Percentiles rank a stretch among this genome's conserved stretches.
Evolutionary conservation across 2,888 invertebrate genomes (phyloP).

Genomic region (Nemapogon koenigi): DNA sequence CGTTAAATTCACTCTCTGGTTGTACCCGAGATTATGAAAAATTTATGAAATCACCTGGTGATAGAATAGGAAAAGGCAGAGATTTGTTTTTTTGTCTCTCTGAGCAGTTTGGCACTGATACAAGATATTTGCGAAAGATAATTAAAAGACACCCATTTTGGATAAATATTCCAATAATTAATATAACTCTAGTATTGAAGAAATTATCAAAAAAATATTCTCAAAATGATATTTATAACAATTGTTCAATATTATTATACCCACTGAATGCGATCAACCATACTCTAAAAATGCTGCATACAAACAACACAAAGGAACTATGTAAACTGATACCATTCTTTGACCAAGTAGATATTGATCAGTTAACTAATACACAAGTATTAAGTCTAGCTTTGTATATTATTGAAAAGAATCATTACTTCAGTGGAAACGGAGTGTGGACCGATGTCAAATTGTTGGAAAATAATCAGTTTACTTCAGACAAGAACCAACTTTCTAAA

Average conservation of each 20-base stretch:
- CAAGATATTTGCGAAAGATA: conserved; percentile 27
- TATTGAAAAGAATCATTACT: conserved; percentile 52
- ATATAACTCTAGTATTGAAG: conserved; percentile 40
- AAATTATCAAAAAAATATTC: conserved; percentile 33
- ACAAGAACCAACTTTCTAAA: too few relatives aligned
- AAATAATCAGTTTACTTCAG: too few relatives aligned
- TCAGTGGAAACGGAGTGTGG: conserved; percentile 57
- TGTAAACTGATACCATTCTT: conserved; percentile 15
- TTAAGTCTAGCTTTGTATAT: conserved; percentile 46
- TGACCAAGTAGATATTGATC: conserved; percentile 29
- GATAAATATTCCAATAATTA: conserved; percentile 48
- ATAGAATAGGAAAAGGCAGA: conserved; percentile 48
- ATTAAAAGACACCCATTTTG: conserved; percentile 50
- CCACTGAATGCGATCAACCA: conserved; percentile 50
- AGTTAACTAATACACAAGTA: conserved; percentile 36
- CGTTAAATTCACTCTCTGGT: conserved; percentile 50
- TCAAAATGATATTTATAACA: conserved; percentile 42
- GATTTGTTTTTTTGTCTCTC: conserved; percentile 46
- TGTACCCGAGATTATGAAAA: conserved; percentile 38
- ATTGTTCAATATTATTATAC: conserved; percentile 46
- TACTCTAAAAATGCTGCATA: conserved; percentile 24
- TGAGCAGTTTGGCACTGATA: conserved; percentile 30
- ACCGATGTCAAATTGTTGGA: conserved; percentile 32
- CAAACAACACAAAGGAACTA: conserved; percentile 14
- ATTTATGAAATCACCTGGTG: conserved; percentile 51